These are phyloP conservation scores for Aeoliscus strigatus DNA, from an alignment of 2,797 vertebrate genomes.

Conservation along the genomic window DNA sequence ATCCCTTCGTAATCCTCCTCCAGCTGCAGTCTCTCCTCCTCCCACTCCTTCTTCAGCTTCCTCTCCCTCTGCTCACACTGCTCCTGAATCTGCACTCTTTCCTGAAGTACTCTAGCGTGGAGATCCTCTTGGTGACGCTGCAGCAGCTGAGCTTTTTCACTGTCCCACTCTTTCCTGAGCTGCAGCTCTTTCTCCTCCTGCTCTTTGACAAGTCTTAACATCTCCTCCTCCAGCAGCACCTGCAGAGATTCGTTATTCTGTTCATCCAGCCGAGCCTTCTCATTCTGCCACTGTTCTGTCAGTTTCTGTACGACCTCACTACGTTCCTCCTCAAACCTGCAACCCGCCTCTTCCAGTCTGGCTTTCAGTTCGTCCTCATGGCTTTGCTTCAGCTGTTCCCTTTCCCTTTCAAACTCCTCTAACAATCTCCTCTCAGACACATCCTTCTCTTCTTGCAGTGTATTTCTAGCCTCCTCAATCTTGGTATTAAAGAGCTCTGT, in stretches of 20 bases:
- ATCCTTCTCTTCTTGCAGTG: slow-evolving; percentile 38
- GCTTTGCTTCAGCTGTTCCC: slow-evolving; percentile 33
- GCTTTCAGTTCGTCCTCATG: slow-evolving; percentile 47
- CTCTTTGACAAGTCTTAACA: slow-evolving; percentile 58
- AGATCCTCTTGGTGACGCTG: slow-evolving; percentile 37
- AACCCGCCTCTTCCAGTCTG: slow-evolving; percentile 54
- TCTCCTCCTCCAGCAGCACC: slow-evolving; percentile 67
- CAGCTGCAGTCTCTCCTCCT: slow-evolving; percentile 57
- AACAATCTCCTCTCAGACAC: slow-evolving; percentile 45
- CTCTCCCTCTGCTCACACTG: slow-evolving; percentile 53
- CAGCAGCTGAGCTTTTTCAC: slow-evolving; percentile 36
- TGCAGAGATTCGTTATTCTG: slow-evolving; percentile 61
- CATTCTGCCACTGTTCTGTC: slow-evolving; percentile 61
- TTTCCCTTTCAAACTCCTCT: slow-evolving; percentile 55
- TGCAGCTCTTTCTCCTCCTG: slow-evolving; percentile 64
- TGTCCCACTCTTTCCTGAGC: slow-evolving; percentile 52
- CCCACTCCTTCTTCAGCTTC: slow-evolving; percentile 53
- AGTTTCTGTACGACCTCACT: slow-evolving; percentile 44
- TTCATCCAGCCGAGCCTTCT: slow-evolving; percentile 62
- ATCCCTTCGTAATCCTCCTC: slow-evolving; percentile 65
- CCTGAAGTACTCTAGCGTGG: slow-evolving; percentile 26
- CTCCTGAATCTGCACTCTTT: slow-evolving; percentile 35
- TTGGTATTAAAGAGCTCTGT: slow-evolving; percentile 29
- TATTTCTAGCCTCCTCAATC: slow-evolving; percentile 53
- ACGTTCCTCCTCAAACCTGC: slow-evolving; percentile 46